These are phyloP conservation scores for Ochropleura plecta DNA, from an alignment of 2,888 invertebrate genomes.

Conservation along the genomic window DNA sequence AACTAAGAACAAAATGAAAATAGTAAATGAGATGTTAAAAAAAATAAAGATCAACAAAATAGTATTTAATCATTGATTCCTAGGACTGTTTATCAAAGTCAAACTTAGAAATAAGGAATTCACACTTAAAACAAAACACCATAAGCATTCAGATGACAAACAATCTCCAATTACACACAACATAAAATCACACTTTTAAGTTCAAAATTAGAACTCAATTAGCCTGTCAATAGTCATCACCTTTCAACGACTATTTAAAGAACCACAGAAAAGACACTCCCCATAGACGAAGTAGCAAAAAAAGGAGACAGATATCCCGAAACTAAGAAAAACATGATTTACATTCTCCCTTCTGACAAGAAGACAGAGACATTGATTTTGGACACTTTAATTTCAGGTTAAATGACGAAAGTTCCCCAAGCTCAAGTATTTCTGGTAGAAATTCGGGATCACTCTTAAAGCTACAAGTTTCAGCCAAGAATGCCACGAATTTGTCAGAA, in stretches of 20 bases:
- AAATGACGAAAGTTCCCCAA: constrained; percentile 81
- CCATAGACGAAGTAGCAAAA: constrained; percentile 31
- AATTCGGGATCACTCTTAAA: constrained; percentile 68
- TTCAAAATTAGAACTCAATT: constrained; percentile 79
- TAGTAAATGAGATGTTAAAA: background rate
- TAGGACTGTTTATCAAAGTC: background rate
- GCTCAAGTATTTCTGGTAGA: constrained; percentile 77
- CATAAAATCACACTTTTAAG: constrained; percentile 35
- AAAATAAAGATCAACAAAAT: background rate
- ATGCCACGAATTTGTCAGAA: constrained; percentile 77
- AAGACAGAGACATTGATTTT: constrained; percentile 86
- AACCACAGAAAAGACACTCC: constrained; percentile 44
- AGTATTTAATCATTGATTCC: too few relatives aligned
- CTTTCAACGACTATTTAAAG: constrained; percentile 66
- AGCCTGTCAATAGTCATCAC: constrained; percentile 73
- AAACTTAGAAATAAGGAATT: background rate
- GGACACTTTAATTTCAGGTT: constrained; percentile 90
- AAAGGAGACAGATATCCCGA: constrained; percentile 60
- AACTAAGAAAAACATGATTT: constrained; percentile 78
- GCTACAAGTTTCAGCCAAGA: constrained; percentile 68
- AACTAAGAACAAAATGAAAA: background rate
- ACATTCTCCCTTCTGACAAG: constrained; percentile 73
- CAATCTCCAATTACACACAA: constrained; percentile 28
- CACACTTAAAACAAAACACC: background rate
- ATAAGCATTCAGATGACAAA: constrained; percentile 4